phyloP scores from a whole-genome alignment of 92 coral and sea anemone genomes.

The Ricordea florida region DNA sequence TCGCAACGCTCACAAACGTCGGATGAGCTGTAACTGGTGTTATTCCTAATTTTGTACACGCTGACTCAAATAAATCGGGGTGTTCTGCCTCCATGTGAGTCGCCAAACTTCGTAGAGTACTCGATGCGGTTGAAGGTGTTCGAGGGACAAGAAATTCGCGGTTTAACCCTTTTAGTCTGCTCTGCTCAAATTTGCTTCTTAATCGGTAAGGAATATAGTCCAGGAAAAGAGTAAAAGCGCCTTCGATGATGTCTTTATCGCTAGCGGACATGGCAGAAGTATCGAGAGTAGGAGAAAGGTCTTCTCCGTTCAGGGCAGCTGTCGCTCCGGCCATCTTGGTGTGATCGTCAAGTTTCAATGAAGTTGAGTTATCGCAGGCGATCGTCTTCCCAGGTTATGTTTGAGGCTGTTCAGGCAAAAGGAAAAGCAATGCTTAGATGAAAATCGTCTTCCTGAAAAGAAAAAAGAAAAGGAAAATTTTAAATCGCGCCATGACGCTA shows the following conservation, averaged over 20 bases:
- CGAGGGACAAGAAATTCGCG: constrained; percentile 88
- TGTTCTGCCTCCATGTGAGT: constrained; percentile 95
- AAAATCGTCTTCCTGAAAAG: neutral
- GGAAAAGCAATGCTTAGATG: neutral
- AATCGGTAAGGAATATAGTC: constrained; percentile 93
- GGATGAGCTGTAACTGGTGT: constrained; percentile 80
- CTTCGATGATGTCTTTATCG: constrained; percentile 70
- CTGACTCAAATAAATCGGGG: constrained; percentile 95
- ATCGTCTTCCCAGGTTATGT: constrained; percentile 2
- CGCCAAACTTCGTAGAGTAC: constrained; percentile 85
- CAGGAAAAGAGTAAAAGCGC: constrained; percentile 49
- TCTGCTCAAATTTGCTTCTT: constrained; percentile 93
- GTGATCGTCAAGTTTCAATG: neutral
- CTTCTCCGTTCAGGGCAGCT: constrained; percentile 87
- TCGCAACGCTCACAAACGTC: constrained; percentile 89
- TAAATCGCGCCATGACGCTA: no score
- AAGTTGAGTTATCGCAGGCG: constrained; percentile 9
- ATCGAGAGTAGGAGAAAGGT: constrained; percentile 72
- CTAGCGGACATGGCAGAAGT: constrained; percentile 70
- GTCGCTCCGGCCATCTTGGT: constrained; percentile 94
- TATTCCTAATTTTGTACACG: constrained; percentile 87
- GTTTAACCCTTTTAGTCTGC: constrained; percentile 84
- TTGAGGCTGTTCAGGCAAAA: constrained; percentile 3
- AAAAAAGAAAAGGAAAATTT: neutral
- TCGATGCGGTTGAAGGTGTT: constrained; percentile 60